Evolutionary conservation across 2,888 invertebrate genomes (phyloP).

Genomic region (Sicus ferrugineus): DNA sequence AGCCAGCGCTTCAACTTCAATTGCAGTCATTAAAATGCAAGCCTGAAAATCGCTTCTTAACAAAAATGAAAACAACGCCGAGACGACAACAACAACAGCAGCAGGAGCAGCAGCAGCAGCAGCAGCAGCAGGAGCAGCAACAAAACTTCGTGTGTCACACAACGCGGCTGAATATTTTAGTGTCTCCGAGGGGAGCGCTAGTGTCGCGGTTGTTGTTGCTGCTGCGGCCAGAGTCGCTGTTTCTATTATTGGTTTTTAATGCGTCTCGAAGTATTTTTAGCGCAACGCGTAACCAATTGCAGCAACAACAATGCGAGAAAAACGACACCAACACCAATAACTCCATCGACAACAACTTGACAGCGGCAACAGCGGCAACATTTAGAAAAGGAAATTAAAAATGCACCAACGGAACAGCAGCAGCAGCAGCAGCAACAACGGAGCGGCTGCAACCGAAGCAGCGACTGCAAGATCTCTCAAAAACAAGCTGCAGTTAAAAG

Average conservation of each 20-base stretch:
- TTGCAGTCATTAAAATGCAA: constrained; percentile 4
- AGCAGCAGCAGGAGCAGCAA: too few relatives aligned
- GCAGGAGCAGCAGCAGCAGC: too few relatives aligned
- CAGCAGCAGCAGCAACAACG: too few relatives aligned
- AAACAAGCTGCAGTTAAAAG: too few relatives aligned
- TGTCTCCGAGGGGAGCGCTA: too few relatives aligned
- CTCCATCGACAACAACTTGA: neutral
- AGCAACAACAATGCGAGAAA: neutral
- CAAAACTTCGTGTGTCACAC: too few relatives aligned
- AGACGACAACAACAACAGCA: neutral
- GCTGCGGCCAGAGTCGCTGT: too few relatives aligned
- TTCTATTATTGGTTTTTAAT: neutral
- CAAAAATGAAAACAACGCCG: neutral
- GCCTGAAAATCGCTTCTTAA: neutral
- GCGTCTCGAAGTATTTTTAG: constrained; percentile 22
- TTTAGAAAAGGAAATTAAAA: constrained; percentile 12
- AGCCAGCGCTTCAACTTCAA: too few relatives aligned
- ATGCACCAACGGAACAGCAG: neutral
- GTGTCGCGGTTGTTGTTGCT: neutral
- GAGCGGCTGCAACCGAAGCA: neutral
- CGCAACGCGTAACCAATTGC: neutral
- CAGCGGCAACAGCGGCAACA: neutral
- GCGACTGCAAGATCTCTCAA: too few relatives aligned
- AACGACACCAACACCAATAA: neutral
- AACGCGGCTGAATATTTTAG: neutral